phyloP scores from a whole-genome alignment of 2,113 vertebrate species.

The Hydrolagus affinis region DNA sequence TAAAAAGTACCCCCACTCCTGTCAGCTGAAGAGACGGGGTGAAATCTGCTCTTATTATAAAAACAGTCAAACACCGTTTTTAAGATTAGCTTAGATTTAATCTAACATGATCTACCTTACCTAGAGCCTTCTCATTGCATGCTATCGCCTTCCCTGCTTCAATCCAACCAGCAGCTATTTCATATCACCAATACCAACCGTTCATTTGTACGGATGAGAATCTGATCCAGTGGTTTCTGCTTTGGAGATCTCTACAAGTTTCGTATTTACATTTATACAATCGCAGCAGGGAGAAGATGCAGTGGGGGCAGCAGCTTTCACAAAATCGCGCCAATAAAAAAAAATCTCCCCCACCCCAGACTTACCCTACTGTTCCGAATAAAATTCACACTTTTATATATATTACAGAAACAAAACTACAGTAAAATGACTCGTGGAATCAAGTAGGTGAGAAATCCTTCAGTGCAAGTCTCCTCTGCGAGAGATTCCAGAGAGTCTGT shows the following conservation, averaged over 20 bases:
- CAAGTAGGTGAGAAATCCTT: constrained; percentile 33
- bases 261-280: constrained; percentile 30
- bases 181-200: constrained; percentile 31
- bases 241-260: constrained; percentile 32
- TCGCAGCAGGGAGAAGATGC: constrained; percentile 30
- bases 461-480: constrained; percentile 32
- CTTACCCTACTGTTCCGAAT: constrained; percentile 32
- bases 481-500: constrained; percentile 31
- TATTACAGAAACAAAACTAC: constrained; percentile 32
- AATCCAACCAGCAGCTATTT: constrained; percentile 33
- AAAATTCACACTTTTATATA: constrained; percentile 33
- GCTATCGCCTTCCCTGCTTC: constrained; percentile 31
- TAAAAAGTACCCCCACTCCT: constrained; percentile 15
- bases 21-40: constrained; percentile 16
- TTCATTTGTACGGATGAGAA: constrained; percentile 32
- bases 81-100: constrained; percentile 22
- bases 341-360: constrained; percentile 30
- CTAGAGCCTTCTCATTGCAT: constrained; percentile 32
- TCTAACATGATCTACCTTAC: constrained; percentile 32
- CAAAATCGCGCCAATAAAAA: constrained; percentile 28
- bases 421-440: constrained; percentile 33
- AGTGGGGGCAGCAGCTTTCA: constrained; percentile 32
- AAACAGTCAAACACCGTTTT: constrained; percentile 30
- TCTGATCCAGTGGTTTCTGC: constrained; percentile 33
- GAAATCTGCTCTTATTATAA: constrained; percentile 30